phyloP scores from a whole-genome alignment of 1,140 invertebrate species.

The Hesperophylax magnus region DNA sequence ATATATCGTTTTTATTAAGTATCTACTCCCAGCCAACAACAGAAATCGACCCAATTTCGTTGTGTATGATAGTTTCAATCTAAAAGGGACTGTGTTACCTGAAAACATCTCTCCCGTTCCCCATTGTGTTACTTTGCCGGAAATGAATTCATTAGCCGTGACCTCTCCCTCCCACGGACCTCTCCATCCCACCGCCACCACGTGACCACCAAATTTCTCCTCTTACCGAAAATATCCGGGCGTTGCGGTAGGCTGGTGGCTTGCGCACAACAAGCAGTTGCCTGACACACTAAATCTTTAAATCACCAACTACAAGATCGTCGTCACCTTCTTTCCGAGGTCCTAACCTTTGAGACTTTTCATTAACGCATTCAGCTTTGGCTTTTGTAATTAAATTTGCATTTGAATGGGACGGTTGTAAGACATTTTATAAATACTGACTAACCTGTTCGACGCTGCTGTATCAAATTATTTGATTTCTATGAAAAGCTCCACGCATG shows the following conservation, averaged over 20 bases:
- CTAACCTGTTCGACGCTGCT: too few relatives aligned
- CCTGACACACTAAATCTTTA: not conserved
- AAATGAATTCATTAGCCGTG: conserved; percentile 26
- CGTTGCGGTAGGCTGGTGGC: not conserved
- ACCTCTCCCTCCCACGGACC: not conserved
- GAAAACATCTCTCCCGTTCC: not conserved
- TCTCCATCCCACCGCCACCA: not conserved
- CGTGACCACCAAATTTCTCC: conserved; percentile 17
- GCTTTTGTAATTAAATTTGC: too few relatives aligned
- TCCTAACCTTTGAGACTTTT: too few relatives aligned
- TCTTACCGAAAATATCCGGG: not conserved
- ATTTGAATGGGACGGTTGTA: too few relatives aligned
- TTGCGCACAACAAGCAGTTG: too few relatives aligned
- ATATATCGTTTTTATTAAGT: too few relatives aligned
- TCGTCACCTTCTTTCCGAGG: not conserved
- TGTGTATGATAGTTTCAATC: not conserved
- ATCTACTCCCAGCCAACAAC: too few relatives aligned
- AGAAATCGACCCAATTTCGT: too few relatives aligned
- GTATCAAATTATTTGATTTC: too few relatives aligned
- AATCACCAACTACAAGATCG: not conserved
- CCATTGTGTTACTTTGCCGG: conserved; percentile 18
- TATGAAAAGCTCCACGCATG: too few relatives aligned
- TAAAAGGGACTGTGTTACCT: not conserved
- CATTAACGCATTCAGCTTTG: too few relatives aligned
- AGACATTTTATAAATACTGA: too few relatives aligned